A percentile compares a stretch with the other conserved stretches of the same genome.
phyloP scores from a whole-genome alignment of 2,113 vertebrate genomes.

The Sinocyclocheilus rhinocerous region DNA sequence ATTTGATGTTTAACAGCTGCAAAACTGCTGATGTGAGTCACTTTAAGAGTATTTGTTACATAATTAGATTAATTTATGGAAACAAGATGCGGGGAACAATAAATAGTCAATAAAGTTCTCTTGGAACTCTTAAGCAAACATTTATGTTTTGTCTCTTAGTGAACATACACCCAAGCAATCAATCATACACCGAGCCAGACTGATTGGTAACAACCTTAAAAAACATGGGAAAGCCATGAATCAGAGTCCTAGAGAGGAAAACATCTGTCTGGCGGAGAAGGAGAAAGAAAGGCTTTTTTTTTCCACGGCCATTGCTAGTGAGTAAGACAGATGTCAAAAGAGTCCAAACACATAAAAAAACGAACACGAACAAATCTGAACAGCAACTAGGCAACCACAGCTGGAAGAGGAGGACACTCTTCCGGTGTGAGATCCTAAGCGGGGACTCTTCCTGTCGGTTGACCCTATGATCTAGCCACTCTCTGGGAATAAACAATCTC shows the following conservation, averaged over 20 bases:
- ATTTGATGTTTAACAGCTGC: slow-evolving; percentile 51
- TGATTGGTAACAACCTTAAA: neutral
- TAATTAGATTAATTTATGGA: slow-evolving; percentile 33
- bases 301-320: slow-evolving; percentile 67
- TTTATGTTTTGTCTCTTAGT: neutral
- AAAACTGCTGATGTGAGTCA: slow-evolving; percentile 50
- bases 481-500: slow-evolving; percentile 48
- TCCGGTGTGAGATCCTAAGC: slow-evolving; percentile 54
- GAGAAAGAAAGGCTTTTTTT: slow-evolving; percentile 64
- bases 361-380: slow-evolving; percentile 66
- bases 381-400: slow-evolving; percentile 65
- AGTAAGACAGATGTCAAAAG: slow-evolving; percentile 64
- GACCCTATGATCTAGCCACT: slow-evolving; percentile 45
- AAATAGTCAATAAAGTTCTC: slow-evolving; percentile 23
- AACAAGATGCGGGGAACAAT: slow-evolving; percentile 9
- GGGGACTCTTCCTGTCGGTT: slow-evolving; percentile 52
- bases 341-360: slow-evolving; percentile 64
- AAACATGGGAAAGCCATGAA: slow-evolving; percentile 41
- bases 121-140: slow-evolving; percentile 33
- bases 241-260: neutral
- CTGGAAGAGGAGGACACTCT: slow-evolving; percentile 57
- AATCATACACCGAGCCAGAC: neutral
- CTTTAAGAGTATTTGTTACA: slow-evolving; percentile 28
- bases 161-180: neutral
- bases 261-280: slow-evolving; percentile 53